phyloP scores from a whole-genome alignment of 2,888 invertebrate genomes.

The Pseudococcus viburni region DNA sequence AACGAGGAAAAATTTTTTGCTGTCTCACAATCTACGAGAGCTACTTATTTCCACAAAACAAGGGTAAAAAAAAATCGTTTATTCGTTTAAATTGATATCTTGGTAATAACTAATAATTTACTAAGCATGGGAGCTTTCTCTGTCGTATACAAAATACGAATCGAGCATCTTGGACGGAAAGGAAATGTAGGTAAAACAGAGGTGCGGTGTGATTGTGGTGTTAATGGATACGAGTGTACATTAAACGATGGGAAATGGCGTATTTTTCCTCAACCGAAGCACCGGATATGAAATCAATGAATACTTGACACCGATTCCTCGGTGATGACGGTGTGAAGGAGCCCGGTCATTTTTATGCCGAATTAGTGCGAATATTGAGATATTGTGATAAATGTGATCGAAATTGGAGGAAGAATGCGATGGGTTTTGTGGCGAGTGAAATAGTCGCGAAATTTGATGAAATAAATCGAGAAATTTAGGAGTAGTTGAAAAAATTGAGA shows the following conservation, averaged over 20 bases:
- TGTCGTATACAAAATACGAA: background rate
- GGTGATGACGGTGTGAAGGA: background rate
- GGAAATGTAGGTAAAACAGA: too few species aligned
- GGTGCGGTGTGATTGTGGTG: background rate
- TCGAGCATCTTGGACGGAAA: too few species aligned
- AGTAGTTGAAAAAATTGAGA: too few species aligned
- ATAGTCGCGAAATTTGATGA: too few species aligned
- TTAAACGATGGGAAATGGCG: constrained; percentile 31
- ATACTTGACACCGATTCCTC: constrained; percentile 15
- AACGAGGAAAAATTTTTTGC: background rate
- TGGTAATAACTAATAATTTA: background rate
- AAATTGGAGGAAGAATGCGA: background rate
- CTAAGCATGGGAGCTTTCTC: background rate
- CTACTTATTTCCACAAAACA: background rate
- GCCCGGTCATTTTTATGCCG: background rate
- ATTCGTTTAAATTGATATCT: constrained; percentile 20
- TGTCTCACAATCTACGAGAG: background rate
- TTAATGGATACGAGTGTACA: constrained; percentile 2
- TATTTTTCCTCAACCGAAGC: background rate
- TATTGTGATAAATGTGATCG: background rate
- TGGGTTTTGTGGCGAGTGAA: too few species aligned
- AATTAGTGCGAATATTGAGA: background rate
- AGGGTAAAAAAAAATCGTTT: constrained; percentile 30
- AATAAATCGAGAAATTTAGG: too few species aligned
- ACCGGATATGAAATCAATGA: constrained; percentile 44